Evolutionary conservation across 2,888 invertebrate species (phyloP).

Genomic region (Polyommatus iphigenia): DNA sequence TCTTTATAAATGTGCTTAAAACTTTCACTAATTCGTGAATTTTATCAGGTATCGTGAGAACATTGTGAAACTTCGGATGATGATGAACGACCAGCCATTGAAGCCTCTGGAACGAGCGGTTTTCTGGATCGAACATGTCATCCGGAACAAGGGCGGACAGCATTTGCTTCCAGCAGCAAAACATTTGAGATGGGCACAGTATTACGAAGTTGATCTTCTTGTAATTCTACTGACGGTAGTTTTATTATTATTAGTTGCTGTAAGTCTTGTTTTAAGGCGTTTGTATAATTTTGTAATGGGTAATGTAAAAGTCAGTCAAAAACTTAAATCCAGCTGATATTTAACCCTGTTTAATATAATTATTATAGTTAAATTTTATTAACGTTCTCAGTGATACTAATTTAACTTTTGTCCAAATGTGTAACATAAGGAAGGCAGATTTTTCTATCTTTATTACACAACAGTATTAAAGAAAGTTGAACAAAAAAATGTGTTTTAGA

Average conservation of each 20-base stretch:
- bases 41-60: slow-evolving; percentile 47
- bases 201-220: slow-evolving; percentile 29
- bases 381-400: too few relatives aligned
- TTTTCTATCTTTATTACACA: too few relatives aligned
- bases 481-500: too few relatives aligned
- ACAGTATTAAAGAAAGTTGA: too few relatives aligned
- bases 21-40: neutral
- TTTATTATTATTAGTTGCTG: neutral
- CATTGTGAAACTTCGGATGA: slow-evolving; percentile 44
- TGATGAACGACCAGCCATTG: slow-evolving; percentile 61
- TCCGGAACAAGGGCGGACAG: slow-evolving; percentile 56
- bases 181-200: slow-evolving; percentile 46
- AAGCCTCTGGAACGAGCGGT: slow-evolving; percentile 58
- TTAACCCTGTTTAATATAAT: too few relatives aligned
- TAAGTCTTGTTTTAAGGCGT: neutral
- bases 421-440: too few relatives aligned
- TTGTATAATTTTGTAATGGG: neutral
- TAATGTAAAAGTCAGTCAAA: neutral
- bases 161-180: slow-evolving; percentile 56
- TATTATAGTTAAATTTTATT: too few relatives aligned
- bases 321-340: neutral
- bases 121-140: slow-evolving; percentile 68
- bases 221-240: neutral
- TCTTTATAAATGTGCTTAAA: too few relatives aligned
- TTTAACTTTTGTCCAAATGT: too few relatives aligned